A percentile compares a stretch with the other conserved stretches of the same genome.
These are phyloP conservation scores for Zonotrichia leucophrys DNA, from an alignment of 2,113 vertebrate genomes.

Conservation along the genomic window DNA sequence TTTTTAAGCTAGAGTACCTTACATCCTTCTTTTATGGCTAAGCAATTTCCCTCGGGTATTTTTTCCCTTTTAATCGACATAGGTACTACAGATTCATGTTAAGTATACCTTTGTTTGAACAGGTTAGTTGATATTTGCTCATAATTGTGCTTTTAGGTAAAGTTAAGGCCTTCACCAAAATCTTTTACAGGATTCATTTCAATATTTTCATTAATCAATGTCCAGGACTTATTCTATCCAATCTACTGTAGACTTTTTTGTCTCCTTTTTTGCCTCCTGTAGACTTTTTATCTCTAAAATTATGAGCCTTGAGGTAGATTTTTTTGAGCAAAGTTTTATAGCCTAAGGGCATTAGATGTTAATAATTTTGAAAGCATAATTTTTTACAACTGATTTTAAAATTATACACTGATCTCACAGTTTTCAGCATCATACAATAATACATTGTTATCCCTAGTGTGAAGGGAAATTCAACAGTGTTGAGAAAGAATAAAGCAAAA, in stretches of 20 bases:
- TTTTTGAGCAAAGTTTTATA: not conserved
- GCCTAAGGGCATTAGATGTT: not conserved
- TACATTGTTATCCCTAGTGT: not conserved
- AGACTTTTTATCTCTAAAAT: not conserved
- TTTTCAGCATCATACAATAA: not conserved
- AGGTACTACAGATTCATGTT: not conserved
- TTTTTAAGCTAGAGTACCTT: not conserved
- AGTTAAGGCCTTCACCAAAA: not conserved
- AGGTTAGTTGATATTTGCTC: not conserved
- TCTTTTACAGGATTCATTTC: not conserved
- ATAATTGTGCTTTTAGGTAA: not conserved
- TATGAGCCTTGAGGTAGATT: not conserved
- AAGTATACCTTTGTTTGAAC: not conserved
- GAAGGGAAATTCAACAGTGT: rapidly evolving
- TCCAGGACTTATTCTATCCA: not conserved
- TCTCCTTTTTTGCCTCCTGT: not conserved
- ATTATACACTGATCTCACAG: not conserved
- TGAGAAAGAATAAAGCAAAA: not conserved
- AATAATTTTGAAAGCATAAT: not conserved
- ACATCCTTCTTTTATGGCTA: not conserved
- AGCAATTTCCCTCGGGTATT: not conserved
- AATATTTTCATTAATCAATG: not conserved
- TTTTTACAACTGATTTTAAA: not conserved
- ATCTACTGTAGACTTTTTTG: not conserved
- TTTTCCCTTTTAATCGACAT: not conserved